phyloP scores from a whole-genome alignment of 2,888 invertebrate species.

The Andricus curvator region DNA sequence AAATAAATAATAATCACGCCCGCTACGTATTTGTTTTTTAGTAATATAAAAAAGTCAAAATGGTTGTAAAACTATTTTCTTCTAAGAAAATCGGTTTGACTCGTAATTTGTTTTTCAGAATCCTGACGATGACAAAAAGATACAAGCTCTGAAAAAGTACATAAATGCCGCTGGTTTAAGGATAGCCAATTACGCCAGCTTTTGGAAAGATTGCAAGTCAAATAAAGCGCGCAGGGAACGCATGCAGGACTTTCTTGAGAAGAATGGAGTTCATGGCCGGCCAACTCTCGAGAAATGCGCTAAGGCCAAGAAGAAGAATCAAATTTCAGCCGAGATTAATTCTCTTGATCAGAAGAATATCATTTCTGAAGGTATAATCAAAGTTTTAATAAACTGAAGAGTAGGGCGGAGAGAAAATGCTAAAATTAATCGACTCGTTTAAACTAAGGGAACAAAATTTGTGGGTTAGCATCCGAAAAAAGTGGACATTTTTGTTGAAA shows the following conservation, averaged over 20 bases:
- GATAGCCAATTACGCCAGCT: conserved; percentile 62
- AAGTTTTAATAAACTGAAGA: neutral
- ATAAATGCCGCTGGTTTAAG: conserved; percentile 65
- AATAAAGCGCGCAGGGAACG: conserved; percentile 59
- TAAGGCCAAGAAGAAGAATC: conserved; percentile 60
- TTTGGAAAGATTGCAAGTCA: conserved; percentile 64
- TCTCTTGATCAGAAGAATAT: conserved; percentile 64
- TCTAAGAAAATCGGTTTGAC: too few species aligned
- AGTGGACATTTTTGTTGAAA: too few species aligned
- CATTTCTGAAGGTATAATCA: conserved; percentile 65
- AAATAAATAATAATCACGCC: too few species aligned
- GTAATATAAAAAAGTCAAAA: too few species aligned
- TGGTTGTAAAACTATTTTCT: too few species aligned
- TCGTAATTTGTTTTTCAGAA: conserved; percentile 53
- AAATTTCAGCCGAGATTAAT: conserved; percentile 60
- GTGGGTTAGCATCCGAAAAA: too few species aligned
- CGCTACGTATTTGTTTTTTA: too few species aligned
- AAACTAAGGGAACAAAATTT: too few species aligned
- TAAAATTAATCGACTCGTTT: too few species aligned
- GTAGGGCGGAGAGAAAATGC: neutral
- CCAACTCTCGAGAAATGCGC: conserved; percentile 70
- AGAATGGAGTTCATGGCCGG: conserved; percentile 67
- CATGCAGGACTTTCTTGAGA: conserved; percentile 62
- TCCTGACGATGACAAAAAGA: conserved; percentile 55
- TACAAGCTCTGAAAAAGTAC: conserved; percentile 65